phyloP scores from a whole-genome alignment of 35 echinoderm and acorn worm species.

The Acanthaster planci region DNA sequence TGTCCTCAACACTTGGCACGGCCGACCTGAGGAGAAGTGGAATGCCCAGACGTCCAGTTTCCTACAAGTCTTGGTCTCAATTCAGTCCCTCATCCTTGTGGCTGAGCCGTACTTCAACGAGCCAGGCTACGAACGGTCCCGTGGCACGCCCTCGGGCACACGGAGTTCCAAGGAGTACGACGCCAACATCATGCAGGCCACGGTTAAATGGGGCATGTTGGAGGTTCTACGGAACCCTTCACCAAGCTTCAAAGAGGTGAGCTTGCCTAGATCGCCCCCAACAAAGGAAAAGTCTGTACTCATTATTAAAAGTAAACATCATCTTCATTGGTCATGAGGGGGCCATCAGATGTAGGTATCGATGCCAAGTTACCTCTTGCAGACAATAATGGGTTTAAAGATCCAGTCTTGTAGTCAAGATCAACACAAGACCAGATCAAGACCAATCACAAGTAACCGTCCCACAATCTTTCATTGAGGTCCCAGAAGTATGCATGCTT shows the following conservation, averaged over 20 bases:
- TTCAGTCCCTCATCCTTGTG: constrained; percentile 95
- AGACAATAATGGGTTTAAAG: background rate
- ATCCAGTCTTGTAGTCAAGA: too few species aligned
- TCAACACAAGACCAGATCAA: too few species aligned
- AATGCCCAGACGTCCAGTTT: constrained; percentile 97
- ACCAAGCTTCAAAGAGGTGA: constrained; percentile 95
- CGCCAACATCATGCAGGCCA: constrained; percentile 98
- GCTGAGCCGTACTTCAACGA: constrained; percentile 99
- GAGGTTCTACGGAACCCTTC: constrained; percentile 93
- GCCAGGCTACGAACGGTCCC: constrained; percentile 98
- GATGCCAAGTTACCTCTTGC: background rate
- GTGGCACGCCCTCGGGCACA: constrained; percentile 91
- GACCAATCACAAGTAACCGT: too few species aligned
- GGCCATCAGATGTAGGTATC: too few species aligned
- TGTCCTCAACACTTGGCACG: constrained; percentile 99
- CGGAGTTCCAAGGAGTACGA: constrained; percentile 98
- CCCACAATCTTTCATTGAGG: too few species aligned
- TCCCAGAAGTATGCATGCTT: too few species aligned
- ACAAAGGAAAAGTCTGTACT: too few species aligned
- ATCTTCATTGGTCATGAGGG: too few species aligned
- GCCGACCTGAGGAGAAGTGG: constrained; percentile 96
- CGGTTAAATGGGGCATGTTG: constrained; percentile 98
- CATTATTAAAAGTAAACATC: too few species aligned
- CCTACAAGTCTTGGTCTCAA: constrained; percentile 94
- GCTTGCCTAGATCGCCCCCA: background rate